These are phyloP conservation scores for Eriocheir sinensis DNA, from an alignment of 1,140 invertebrate genomes.

Conservation along the genomic window DNA sequence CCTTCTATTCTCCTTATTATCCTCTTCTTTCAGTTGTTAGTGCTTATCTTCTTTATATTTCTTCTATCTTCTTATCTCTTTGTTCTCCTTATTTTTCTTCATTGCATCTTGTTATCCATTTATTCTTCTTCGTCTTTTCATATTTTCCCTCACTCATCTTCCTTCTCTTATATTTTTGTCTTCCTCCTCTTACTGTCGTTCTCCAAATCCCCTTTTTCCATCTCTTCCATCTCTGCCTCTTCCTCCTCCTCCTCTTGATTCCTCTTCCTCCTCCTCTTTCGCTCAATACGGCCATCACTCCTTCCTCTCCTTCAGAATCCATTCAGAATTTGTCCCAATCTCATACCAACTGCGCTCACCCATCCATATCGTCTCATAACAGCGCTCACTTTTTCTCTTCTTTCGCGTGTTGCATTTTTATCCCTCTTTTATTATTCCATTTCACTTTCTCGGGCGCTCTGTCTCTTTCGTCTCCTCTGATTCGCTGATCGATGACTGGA, in stretches of 20 bases:
- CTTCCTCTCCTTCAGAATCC: not conserved
- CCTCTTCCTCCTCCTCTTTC: not conserved
- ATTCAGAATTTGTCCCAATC: not conserved
- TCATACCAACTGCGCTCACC: not conserved
- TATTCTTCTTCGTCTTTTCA: not conserved
- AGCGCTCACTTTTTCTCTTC: not conserved
- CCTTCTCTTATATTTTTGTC: no score
- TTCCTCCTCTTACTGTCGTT: not conserved
- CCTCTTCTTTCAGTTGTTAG: not conserved
- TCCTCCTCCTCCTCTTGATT: no score
- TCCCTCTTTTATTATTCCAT: conserved; percentile 3
- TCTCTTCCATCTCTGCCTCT: no score
- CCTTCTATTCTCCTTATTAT: not conserved
- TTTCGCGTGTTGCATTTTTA: not conserved
- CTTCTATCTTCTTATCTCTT: not conserved
- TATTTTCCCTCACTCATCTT: no score
- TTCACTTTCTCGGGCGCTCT: conserved; percentile 23
- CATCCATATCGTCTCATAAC: conserved; percentile 33
- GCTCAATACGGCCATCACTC: not conserved
- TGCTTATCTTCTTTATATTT: not conserved
- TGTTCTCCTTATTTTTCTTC: no score
- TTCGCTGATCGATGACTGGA: not conserved
- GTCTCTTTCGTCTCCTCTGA: not conserved
- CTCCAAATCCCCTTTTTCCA: not conserved
- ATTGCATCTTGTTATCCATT: not conserved